These are phyloP conservation scores for Sycophaga agraensis DNA, from an alignment of 1,140 invertebrate genomes.

Conservation along the genomic window DNA sequence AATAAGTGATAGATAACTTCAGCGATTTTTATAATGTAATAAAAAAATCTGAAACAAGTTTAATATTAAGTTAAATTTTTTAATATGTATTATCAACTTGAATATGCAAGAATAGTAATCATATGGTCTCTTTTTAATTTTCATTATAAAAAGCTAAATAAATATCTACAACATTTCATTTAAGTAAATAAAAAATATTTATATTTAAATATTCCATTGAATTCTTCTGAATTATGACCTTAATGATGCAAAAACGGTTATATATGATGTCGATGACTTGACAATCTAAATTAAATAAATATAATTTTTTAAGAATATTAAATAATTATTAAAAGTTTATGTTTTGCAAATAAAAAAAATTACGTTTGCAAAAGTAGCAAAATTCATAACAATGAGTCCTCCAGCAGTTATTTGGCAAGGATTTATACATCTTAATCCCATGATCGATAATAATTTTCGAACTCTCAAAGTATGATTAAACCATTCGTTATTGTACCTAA, in stretches of 20 bases:
- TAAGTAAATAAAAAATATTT: no score
- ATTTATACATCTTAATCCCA: background rate
- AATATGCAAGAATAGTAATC: no score
- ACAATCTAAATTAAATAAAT: background rate
- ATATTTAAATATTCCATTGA: no score
- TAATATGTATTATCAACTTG: no score
- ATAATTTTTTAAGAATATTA: background rate
- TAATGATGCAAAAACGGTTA: background rate
- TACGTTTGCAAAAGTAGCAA: background rate
- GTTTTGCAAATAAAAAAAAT: background rate
- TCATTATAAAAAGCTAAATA: no score
- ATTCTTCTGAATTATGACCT: no score
- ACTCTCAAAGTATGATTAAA: background rate
- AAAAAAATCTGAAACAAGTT: no score
- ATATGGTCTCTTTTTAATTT: no score
- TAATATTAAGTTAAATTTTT: no score
- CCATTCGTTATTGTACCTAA: conserved; percentile 5
- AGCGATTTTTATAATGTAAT: no score
- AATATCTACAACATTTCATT: no score
- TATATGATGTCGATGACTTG: background rate
- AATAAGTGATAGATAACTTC: no score
- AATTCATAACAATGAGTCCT: background rate
- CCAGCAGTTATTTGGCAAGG: background rate
- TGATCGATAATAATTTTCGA: background rate
- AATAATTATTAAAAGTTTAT: background rate